Evolutionary conservation across 30 jellyfish, hydroid and myxozoan genomes (phyloP), one percentile per base, ranked within the genome.

Genomic region (Sanderia malayensis): DNA sequence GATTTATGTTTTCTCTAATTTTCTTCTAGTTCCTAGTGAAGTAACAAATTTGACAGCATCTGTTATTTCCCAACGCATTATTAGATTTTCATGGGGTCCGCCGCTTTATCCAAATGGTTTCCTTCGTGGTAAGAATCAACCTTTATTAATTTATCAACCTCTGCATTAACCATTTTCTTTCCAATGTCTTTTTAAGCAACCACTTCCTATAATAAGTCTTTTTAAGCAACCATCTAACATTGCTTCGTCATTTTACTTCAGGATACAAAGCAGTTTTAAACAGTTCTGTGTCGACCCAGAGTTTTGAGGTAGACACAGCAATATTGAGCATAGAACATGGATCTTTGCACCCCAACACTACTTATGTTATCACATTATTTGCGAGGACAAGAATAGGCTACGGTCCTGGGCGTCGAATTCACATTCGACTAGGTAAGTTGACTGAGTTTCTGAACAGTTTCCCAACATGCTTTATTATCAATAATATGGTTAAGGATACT

Each of bases 21-120:
- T 49, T 19, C 24, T 63, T 76, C 19, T 74, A 76, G 88, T 61
- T 49, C 88, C 88, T 2, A 76, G 88, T 20, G 10, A 23, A 0
- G 88, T 76, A 13, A 2, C 31, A 9, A 76, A 76, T 47, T 32
- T 67, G 0, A 15, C 73, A 3, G 88, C 46, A 0, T 52, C 17
- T 44, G 80, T 61, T 0, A 18, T 45, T n/a, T 23, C 52, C 0
- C 18, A 80, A 46, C 59, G 62, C 9, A 11, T 74, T 13, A 30
- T 76, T 18, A n/a, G 23, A 1, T 20, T 76, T 2, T 28, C n/a
- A 8, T 76, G 88, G 88, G 26, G 10, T 19, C 64, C 57, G 20
- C 88, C 88, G 18, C 15, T 45, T 1, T 57, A 62, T 18, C 64
- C 57, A 31, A 61, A 61, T 63, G 88, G 88, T 13, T 19, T 37